These are phyloP conservation scores for Prionailurus bengalensis DNA, from an alignment of 2,113 vertebrate genomes.

Conservation along the genomic window DNA sequence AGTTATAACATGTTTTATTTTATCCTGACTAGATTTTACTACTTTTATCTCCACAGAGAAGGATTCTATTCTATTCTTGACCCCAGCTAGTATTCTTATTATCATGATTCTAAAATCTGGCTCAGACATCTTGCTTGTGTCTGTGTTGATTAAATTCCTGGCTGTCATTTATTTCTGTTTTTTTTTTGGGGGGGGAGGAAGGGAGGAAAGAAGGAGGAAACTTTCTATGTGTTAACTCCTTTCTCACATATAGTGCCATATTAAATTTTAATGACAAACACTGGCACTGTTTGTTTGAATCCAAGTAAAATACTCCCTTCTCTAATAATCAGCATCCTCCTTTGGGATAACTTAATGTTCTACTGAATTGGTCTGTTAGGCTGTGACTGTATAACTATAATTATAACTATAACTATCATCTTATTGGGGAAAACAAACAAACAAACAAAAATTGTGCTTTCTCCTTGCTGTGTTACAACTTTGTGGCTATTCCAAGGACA, in stretches of 20 bases:
- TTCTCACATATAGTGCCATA: neutral
- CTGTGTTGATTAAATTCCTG: too few species aligned
- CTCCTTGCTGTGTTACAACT: neutral
- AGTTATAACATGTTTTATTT: too few species aligned
- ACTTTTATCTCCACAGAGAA: too few species aligned
- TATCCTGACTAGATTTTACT: too few species aligned
- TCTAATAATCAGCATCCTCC: neutral
- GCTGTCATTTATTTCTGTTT: too few species aligned
- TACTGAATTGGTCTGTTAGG: neutral
- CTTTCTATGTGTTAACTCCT: neutral
- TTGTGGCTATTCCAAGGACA: neutral
- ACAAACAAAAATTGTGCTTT: neutral
- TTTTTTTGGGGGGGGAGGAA: neutral
- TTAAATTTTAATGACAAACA: neutral
- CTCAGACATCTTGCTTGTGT: too few species aligned
- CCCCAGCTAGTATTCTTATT: too few species aligned
- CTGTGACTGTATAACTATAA: neutral
- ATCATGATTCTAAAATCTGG: too few species aligned
- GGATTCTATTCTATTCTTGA: too few species aligned
- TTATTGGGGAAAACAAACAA: neutral
- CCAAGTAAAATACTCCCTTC: neutral
- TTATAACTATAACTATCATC: neutral
- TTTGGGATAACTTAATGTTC: conserved; percentile 25
- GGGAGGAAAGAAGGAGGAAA: neutral
- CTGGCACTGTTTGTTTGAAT: neutral